Evolutionary conservation across 2,888 invertebrate species (phyloP).

Genomic region (Marasmarcha lunaedactyla): DNA sequence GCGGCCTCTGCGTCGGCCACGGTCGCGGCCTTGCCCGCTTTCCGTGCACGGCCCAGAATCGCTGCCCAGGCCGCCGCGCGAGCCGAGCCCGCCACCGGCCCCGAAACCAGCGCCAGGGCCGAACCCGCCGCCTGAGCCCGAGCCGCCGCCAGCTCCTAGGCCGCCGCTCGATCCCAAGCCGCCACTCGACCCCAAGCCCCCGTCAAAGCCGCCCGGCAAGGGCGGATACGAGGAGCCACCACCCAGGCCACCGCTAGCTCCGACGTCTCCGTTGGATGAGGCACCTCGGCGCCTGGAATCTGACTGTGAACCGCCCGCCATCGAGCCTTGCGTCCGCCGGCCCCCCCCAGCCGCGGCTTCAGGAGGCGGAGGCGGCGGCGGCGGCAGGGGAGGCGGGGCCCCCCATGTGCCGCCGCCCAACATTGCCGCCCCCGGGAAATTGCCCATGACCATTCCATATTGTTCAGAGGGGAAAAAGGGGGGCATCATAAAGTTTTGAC

Average conservation of each 20-base stretch:
- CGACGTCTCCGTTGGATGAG: conserved; percentile 29
- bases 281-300: conserved; percentile 58
- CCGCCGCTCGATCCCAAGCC: conserved; percentile 22
- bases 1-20: conserved; percentile 54
- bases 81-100: conserved; percentile 18
- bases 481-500: conserved; percentile 44
- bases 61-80: conserved; percentile 23
- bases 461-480: conserved; percentile 51
- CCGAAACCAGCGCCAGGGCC: conserved; percentile 18
- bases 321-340: conserved; percentile 28
- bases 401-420: conserved; percentile 36
- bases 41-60: conserved; percentile 2
- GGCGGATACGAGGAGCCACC: no score
- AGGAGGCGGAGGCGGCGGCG: conserved; percentile 51
- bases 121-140: conserved; percentile 27
- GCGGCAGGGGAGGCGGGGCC: conserved; percentile 32
- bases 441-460: conserved; percentile 51
- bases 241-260: conserved; percentile 30
- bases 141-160: conserved; percentile 19
- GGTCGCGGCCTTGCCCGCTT: conserved; percentile 26
- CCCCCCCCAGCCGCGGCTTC: conserved; percentile 29
- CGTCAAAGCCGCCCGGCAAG: conserved; percentile 24
- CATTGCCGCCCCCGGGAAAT: conserved; percentile 25
- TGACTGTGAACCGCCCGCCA: conserved; percentile 52
- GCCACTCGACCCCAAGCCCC: conserved; percentile 24